Evolutionary conservation across 1,140 invertebrate species (phyloP), one percentile per base, ranked within the genome.

Genomic region (Temnothorax curvispinosus): DNA sequence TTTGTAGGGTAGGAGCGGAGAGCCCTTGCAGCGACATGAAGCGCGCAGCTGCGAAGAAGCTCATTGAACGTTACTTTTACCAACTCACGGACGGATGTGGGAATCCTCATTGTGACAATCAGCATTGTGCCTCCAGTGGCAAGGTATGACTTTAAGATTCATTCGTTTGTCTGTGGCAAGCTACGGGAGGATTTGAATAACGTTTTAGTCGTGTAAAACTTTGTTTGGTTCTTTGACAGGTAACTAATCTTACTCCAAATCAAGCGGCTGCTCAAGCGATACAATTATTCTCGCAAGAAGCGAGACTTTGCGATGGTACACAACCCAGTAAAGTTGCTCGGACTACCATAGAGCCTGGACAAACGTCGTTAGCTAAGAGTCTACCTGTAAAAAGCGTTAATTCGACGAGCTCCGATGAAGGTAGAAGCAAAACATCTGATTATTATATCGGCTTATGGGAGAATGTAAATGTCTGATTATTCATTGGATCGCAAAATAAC

Each of bases 11-110:
- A 94, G 94, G 92, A 91, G 92, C 94, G 77, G 94, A 95, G 71
- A 95, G 93, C 93, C 94, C 96, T 94, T 95, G 96, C 92, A 96
- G 96, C 95, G 97, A 97, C 92, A 98, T 98, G 98, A 99, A 99
- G 96, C 96, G 98, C 91, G 97, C 97, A 87, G 97, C 98, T 88
- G 98, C 98, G 35, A 98, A 97, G 94, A 97, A 98, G 94, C 95
- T 98, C 62, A 99, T 99, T 87, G 98, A 99, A 94, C 97, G 97
- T 89, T 99, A 99, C 95, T 99, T 99, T 94, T 98, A 98, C 95
- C 98, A 99, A 95, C 95, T 99, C 78, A 97, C 97, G 15, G 97
- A 98, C 94, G 98, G 98, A 85, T 99, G 98, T 96, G 98, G 98
- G 8, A 98, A 98, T 94, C 95, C 96, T 9, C 96, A 97, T 77